Base-by-base conservation (phyloP, 2,797 vertebrate species). In the Takifugu ocellatus region DNA sequence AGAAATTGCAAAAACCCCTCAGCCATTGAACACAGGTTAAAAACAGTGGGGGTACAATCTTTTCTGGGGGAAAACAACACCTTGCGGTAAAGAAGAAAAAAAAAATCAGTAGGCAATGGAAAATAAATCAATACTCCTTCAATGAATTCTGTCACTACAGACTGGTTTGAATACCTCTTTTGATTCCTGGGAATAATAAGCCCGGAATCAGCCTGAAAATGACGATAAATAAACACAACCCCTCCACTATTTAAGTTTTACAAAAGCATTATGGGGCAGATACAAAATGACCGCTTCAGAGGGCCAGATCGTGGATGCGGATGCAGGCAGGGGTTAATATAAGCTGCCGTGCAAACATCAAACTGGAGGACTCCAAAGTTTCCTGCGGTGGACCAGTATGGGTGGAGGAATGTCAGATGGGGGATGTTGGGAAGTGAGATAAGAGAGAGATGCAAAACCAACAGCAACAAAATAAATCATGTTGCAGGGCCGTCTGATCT, bases 331-430 rank as follows among this genome's bases (percentile, higher is more conserved):
- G 61, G 65, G 63, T 59, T 61, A 55, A 79, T 77, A 82, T 65
- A 68, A 67, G 70, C 72, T 82, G 81, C 75, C 80, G 78, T 73
- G 74, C 55, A 54, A 65, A 9, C 66, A 77, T 76, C 67, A 80
- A 81, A 74, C 76, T 50, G 51, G 68, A 78, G 59, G 63, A 74
- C 61, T 78, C 72, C 75, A 81, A 75, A 75, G 76, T 85, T 87
- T 82, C 67, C 61, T 78, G 84, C 85, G 84, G 79, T 78, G 68
- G 71, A 42, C 27, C 72, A 78, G 66, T 11, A 11, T 47, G 17
- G 52, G 49, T 26, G 57, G 49, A 76, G 66, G 77, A 84, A 77
- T 64, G 53, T 25, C 17, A 66, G 49, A 67, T 66, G 66, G 53
- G 17, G 49, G 50, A 49, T 14, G 44, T 61, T 50, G 5, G 51